phyloP scores from a whole-genome alignment of 2,888 invertebrate genomes.

The Agriotes lineatus region DNA sequence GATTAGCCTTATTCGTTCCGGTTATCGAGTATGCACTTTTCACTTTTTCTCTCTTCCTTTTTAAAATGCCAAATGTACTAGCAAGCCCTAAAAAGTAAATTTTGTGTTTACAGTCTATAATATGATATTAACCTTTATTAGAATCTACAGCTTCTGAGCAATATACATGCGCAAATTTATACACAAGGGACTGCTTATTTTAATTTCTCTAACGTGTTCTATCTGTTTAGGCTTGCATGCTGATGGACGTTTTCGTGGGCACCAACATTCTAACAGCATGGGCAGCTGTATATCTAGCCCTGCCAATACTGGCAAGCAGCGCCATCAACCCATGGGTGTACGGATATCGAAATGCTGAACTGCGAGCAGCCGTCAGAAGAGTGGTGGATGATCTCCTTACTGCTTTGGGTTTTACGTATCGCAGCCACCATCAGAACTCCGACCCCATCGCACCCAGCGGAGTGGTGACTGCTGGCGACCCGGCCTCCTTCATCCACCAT shows the following conservation, averaged over 20 bases:
- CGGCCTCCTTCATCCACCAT: slow-evolving; percentile 62
- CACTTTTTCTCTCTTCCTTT: too few relatives aligned
- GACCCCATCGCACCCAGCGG: slow-evolving; percentile 61
- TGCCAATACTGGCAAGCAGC: slow-evolving; percentile 72
- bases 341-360: slow-evolving; percentile 74
- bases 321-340: slow-evolving; percentile 76
- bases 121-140: too few relatives aligned
- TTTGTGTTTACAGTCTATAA: too few relatives aligned
- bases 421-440: slow-evolving; percentile 58
- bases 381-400: slow-evolving; percentile 69
- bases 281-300: slow-evolving; percentile 70
- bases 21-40: too few relatives aligned
- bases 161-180: too few relatives aligned
- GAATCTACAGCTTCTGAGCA: too few relatives aligned
- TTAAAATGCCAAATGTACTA: too few relatives aligned
- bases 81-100: too few relatives aligned
- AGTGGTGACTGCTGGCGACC: slow-evolving; percentile 63
- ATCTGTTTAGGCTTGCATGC: slow-evolving; percentile 67
- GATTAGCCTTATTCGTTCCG: too few relatives aligned
- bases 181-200: too few relatives aligned
- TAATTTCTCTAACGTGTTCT: too few relatives aligned
- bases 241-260: slow-evolving; percentile 68
- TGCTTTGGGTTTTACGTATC: slow-evolving; percentile 63
- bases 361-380: slow-evolving; percentile 70
- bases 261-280: slow-evolving; percentile 68